Conservation (phyloP, 2,888 invertebrate species). For the Drosophila vallismaia region DNA sequence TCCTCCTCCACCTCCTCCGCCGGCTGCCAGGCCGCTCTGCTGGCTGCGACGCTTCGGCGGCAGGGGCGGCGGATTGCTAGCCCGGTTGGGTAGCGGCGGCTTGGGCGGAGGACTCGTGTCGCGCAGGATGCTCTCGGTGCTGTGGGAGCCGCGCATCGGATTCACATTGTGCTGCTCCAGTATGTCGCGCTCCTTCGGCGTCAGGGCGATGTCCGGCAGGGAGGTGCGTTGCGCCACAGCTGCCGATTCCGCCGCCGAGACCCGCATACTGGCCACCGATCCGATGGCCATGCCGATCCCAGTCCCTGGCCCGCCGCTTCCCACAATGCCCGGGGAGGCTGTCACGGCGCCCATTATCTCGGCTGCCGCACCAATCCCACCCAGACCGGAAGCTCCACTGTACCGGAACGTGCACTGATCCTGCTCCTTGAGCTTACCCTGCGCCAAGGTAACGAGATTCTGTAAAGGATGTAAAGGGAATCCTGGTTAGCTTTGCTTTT, state of each 20-base stretch:
- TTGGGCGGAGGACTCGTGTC: conserved; percentile 93
- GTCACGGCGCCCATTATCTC: conserved; percentile 67
- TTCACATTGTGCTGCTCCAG: conserved; percentile 84
- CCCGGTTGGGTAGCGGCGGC: conserved; percentile 93
- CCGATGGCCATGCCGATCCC: conserved; percentile 1
- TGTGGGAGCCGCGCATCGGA: conserved; percentile 90
- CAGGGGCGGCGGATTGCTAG: conserved; percentile 89
- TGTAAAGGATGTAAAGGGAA: conserved; percentile 76
- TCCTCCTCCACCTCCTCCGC: no score
- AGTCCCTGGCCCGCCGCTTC: conserved; percentile 5
- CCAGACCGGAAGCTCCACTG: conserved; percentile 50
- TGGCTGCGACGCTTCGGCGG: conserved; percentile 89
- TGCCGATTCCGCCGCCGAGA: conserved; percentile 34
- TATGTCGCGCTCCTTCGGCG: conserved; percentile 87
- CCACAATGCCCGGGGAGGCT: conserved; percentile 37
- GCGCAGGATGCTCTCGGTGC: conserved; percentile 91
- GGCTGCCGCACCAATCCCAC: conserved; percentile 70
- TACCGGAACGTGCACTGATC: conserved; percentile 81
- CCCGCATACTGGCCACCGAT: conserved; percentile 28
- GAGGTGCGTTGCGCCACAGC: conserved; percentile 87
- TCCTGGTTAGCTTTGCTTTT: no score
- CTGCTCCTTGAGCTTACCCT: conserved; percentile 91
- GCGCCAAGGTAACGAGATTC: conserved; percentile 91
- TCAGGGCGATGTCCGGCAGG: conserved; percentile 91
- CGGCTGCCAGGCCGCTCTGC: conserved; percentile 57